Base-by-base conservation (phyloP, 2,888 invertebrate species). In the Tupiocoris notatus region DNA sequence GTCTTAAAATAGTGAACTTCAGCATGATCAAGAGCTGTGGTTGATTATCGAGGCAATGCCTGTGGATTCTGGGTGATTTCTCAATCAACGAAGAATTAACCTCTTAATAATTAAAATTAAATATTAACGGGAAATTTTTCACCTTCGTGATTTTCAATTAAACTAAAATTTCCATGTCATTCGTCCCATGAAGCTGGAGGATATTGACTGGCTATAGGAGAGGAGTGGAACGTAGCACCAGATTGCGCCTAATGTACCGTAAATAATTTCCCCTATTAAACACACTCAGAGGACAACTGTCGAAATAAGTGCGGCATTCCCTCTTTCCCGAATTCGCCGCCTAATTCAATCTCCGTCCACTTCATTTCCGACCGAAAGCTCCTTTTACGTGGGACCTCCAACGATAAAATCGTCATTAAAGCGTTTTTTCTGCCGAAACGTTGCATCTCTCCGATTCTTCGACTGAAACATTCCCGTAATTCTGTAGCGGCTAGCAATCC, bases 241-340 rank as follows among this genome's bases (percentile, higher is more conserved):
- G 73, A 73, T 73, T 73, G 73, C 21, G 73, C 73, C 63, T 73
- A 73, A 73, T 73, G 73, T 63, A 62, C 73, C 73, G 73, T 61
- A 61, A 63, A 73, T 63, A 73, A 73, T 73, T 73, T 73, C 24
- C 39, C 63, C 63, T 63, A 62, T 62, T 73, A 62, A 73, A 61
- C 63, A 62, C 58, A 70, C 70, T 59, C 70, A 70, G 59, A 70
- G 25, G 73, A 63, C 73, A 63, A 59, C 59, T 62, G 62, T 62
- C 39, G 73, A 73, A 73, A 61, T 73, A 63, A 73, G 22, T n/a
- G n/a, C n/a, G 73, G 63, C 22, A 20, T 39, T 39, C 23, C 18
- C 17, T 61, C 1, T 16, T 20, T 23, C 23, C 58, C 68, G 54
- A 22, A 18, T 20, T 1, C 54, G 1, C n/a, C n/a, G n/a, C 63